These are phyloP conservation scores for Laupala kohalensis DNA, from an alignment of 1,140 invertebrate species.

Conservation along the genomic window DNA sequence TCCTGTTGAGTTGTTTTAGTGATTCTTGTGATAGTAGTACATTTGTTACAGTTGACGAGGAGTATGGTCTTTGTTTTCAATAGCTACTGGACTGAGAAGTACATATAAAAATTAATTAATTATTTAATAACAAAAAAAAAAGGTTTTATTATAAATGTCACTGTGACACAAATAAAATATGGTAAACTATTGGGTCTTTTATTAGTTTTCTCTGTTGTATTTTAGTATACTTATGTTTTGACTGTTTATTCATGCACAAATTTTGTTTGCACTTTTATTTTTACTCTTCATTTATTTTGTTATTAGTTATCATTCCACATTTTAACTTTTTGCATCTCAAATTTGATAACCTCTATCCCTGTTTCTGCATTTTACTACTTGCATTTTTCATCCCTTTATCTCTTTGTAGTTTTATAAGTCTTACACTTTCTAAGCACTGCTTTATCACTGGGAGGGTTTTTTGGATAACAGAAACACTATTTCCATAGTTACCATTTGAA, in stretches of 20 bases:
- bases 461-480: neutral
- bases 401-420: neutral
- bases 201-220: neutral
- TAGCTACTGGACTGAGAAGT: neutral
- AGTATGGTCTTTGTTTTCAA: neutral
- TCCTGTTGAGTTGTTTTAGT: too few relatives aligned
- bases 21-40: neutral
- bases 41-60: neutral
- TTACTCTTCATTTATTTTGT: neutral
- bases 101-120: neutral
- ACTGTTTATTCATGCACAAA: too few relatives aligned
- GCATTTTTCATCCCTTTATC: neutral
- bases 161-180: neutral
- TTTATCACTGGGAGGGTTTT: neutral
- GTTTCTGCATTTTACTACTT: neutral
- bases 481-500: neutral
- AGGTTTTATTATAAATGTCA: neutral
- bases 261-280: too few relatives aligned
- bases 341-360: neutral
- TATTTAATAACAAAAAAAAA: neutral
- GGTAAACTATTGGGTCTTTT: neutral
- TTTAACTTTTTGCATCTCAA: neutral
- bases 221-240: neutral
- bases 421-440: neutral
- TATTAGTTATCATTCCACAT: neutral